These are phyloP conservation scores for Hydrozoanthus tunicans DNA, from an alignment of 64 coral and sea anemone species.

Conservation along the genomic window DNA sequence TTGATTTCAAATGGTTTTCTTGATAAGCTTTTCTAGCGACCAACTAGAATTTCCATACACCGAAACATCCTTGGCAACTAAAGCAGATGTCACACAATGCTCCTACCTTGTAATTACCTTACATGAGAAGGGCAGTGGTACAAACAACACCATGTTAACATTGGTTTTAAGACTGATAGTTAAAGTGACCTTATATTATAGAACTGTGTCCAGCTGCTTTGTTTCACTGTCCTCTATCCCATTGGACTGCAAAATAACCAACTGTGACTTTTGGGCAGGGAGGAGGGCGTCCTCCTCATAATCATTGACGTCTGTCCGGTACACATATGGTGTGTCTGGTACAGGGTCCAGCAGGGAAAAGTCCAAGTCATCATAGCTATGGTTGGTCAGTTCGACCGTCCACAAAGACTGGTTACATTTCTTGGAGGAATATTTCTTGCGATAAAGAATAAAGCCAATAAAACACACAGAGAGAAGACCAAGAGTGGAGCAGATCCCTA, in stretches of 20 bases:
- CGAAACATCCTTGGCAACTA: no score
- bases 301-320: constrained; percentile 74
- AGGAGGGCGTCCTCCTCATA: constrained; percentile 90
- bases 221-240: constrained; percentile 32
- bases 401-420: constrained; percentile 57
- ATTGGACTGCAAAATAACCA: constrained; percentile 48
- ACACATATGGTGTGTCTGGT: constrained; percentile 83
- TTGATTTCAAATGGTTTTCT: no score
- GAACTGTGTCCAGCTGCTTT: neutral
- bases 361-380: constrained; percentile 90
- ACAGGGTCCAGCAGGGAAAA: constrained; percentile 85
- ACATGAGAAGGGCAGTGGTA: no score
- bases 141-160: no score
- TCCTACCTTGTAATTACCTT: no score
- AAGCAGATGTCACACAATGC: no score
- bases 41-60: no score
- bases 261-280: constrained; percentile 68
- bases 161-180: neutral
- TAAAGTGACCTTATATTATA: neutral
- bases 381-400: constrained; percentile 87
- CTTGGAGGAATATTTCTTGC: constrained; percentile 45
- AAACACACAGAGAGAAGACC: constrained; percentile 31
- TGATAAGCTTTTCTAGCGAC: no score
- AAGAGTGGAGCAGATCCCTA: constrained; percentile 61
- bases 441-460: constrained; percentile 56